phyloP scores from a whole-genome alignment of 2,113 vertebrate species.

The Tenrec ecaudatus region DNA sequence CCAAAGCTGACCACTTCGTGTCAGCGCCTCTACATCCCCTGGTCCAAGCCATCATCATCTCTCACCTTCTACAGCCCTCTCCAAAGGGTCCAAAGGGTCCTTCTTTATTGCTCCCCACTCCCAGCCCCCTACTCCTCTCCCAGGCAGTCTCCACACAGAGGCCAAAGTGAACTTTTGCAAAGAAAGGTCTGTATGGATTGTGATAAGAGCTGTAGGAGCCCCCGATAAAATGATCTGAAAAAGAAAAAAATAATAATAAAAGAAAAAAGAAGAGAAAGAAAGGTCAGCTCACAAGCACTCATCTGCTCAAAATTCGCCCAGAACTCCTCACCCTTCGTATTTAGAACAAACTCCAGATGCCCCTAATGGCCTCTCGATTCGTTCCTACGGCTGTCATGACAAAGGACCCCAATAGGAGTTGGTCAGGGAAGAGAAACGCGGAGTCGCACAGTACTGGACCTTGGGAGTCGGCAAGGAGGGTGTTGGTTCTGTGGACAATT shows the following conservation, averaged over 20 bases:
- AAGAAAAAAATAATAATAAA: no score
- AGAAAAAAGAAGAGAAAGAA: no score
- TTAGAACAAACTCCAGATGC: background rate
- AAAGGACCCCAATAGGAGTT: background rate
- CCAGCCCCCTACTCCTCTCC: background rate
- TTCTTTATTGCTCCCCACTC: background rate
- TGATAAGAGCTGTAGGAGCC: no score
- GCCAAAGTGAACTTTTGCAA: background rate
- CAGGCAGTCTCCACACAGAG: background rate
- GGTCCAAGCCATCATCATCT: background rate
- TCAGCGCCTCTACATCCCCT: background rate
- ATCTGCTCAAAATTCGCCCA: background rate
- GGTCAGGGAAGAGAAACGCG: background rate
- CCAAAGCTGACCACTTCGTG: background rate
- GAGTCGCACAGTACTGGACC: background rate
- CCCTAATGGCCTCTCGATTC: background rate
- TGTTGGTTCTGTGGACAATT: no score
- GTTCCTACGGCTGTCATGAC: background rate
- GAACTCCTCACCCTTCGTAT: background rate
- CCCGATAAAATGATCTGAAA: no score
- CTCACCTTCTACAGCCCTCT: background rate
- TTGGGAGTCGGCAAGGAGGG: background rate
- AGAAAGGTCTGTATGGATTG: background rate
- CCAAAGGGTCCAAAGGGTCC: background rate
- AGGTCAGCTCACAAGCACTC: background rate